Evolutionary conservation across 2,888 invertebrate genomes (phyloP), one percentile per base, ranked within the genome.

Genomic region (Scaptomyza polygonia): DNA sequence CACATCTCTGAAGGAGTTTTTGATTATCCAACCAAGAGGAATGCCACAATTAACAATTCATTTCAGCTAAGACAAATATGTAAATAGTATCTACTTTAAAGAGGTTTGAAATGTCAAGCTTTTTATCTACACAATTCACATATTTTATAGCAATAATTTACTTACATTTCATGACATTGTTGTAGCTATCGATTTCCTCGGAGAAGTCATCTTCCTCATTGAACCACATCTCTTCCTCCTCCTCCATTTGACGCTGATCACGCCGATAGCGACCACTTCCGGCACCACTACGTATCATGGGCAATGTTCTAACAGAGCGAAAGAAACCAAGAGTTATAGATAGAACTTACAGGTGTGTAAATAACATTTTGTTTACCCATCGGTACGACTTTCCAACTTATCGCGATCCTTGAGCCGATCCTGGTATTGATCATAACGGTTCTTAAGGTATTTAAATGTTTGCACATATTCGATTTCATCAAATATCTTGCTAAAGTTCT

Each of bases 161-260:
- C 89, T 89, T 83, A 92, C 92, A 90, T 88, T 91, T 92, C 88
- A 92, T 91, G 71, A 91, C 91, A 72, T 89, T 91, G 68, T 90
- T 91, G 67, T 91, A 92, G 45, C 90, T 90, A 73, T 92, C 92
- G 42, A 91, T 89, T 69, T 95, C 96, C 89, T 97, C 97, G 68
- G 97, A 96, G 73, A 96, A 95, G 90, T 97, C 98, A 90, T 98
- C 98, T 77, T 99, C 99, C 87, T 98, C 98, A 90, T 98, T 98
- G 92, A 99, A 99, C 98, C 98, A 99, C 95, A 98, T 97, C 92
- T 99, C 99, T 90, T 99, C 99, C 86, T 99, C 99, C 89, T 99
- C 98, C 77, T 99, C 99, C 88, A 98, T 94, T 91, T 97, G 96
- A 58, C 98, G 94, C 82, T 97, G 97, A 92, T 99, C 98, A 72